Evolutionary conservation across 2,113 vertebrate species (phyloP), one percentile per base, ranked within the genome.

Genomic region (Halichoeres trimaculatus): DNA sequence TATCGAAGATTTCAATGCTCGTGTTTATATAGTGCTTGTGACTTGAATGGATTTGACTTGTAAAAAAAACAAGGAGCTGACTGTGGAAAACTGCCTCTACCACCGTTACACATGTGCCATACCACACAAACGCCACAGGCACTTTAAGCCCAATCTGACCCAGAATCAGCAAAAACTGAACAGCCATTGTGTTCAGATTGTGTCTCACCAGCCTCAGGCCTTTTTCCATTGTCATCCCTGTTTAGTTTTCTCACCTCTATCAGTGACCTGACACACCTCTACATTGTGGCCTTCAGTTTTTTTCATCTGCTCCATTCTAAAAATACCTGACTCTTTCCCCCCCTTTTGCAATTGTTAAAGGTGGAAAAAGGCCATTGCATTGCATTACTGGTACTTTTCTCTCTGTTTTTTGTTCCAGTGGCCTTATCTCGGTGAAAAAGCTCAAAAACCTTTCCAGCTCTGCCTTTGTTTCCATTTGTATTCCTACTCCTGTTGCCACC

Each of bases 161-260:
- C 1, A 26, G 34, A 43, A 57, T 51, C 51, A 77, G 19, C 19
- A 50, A 38, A n/a, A 23, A 51, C 51, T 50, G 41, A 59, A 35
- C n/a, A 10, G 24, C 9, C 13, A 35, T 23, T 58, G 10, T 23
- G 6, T 50, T 14, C 22, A 8, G 16, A 14, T 7, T 10, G 2
- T 41, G 9, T 22, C 45, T 35, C 50, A 22, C 12, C 2, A 36
- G 35, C 38, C 19, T 45, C 53, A 26, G 20, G 56, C 26, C 4
- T 40, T 8, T n/a, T 24, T 61, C 5, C 19, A 8, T 43, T 60
- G 11, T 59, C 45, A 38, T 6, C 36, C 17, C 8, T 57, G 22
- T 67, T 56, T 36, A 40, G 30, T 58, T 54, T 43, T 45, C 23
- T n/a, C 38, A 57, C n/a, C 38, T 52, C 16, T 66, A 12, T n/a